Conservation (phyloP, 2,888 invertebrate genomes). For the Neocrepidodera transversa region DNA sequence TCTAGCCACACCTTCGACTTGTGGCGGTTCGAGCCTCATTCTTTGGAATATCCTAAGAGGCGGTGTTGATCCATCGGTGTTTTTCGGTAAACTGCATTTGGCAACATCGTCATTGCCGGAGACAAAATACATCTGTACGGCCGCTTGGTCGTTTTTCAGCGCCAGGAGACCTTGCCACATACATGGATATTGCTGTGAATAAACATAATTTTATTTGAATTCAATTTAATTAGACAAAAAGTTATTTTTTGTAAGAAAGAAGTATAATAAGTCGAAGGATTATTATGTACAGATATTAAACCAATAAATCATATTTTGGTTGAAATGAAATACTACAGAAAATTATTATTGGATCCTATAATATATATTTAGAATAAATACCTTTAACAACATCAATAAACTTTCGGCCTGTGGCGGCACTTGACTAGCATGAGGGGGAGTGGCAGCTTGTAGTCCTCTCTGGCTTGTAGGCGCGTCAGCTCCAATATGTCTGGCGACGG, state of each 20-base stretch:
- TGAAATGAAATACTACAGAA: too few species aligned
- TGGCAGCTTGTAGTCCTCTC: slow-evolving; percentile 64
- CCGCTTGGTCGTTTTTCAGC: slow-evolving; percentile 95
- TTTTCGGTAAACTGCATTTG: slow-evolving; percentile 84
- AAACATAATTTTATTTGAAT: too few species aligned
- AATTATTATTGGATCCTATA: too few species aligned
- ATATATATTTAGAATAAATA: too few species aligned
- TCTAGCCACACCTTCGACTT: slow-evolving; percentile 94
- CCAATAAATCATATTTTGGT: too few species aligned
- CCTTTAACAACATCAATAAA: slow-evolving; percentile 77
- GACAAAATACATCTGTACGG: slow-evolving; percentile 98
- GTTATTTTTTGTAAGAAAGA: not conserved
- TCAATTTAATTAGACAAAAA: not conserved
- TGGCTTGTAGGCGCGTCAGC: slow-evolving; percentile 64
- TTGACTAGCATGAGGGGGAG: slow-evolving; percentile 78
- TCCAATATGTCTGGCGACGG: slow-evolving; percentile 59
- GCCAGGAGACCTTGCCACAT: slow-evolving; percentile 98
- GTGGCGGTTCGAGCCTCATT: slow-evolving; percentile 95
- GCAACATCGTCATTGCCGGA: slow-evolving; percentile 93
- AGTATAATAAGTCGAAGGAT: too few species aligned
- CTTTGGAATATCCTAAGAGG: slow-evolving; percentile 93
- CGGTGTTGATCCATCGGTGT: slow-evolving; percentile 83
- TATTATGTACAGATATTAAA: too few species aligned
- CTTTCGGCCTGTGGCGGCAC: slow-evolving; percentile 85
- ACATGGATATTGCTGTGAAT: slow-evolving; percentile 85